phyloP scores from a whole-genome alignment of 2,113 vertebrate genomes.

The Toxotes jaculatrix region DNA sequence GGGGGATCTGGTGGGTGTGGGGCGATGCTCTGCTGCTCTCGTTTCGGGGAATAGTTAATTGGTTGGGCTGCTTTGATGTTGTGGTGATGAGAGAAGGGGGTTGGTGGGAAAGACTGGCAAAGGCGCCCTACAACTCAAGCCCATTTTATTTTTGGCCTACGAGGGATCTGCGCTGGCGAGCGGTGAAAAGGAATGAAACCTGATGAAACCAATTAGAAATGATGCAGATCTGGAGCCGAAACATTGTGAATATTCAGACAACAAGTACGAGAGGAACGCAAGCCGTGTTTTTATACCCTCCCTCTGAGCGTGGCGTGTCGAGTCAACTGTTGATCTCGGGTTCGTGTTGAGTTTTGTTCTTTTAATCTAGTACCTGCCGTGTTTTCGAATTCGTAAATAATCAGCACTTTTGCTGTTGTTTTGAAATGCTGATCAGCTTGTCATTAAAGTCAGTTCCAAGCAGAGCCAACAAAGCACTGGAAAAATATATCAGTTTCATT shows the following conservation, averaged over 20 bases:
- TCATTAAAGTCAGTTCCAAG: too few relatives aligned
- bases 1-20: conserved; percentile 69
- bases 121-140: conserved; percentile 56
- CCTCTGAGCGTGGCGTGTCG: neutral
- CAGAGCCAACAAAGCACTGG: too few relatives aligned
- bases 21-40: conserved; percentile 77
- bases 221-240: conserved; percentile 37
- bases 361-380: too few relatives aligned
- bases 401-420: neutral
- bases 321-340: conserved; percentile 13
- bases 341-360: neutral
- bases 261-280: neutral
- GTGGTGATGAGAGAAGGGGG: conserved; percentile 66
- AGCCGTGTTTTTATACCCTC: conserved; percentile 1
- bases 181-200: conserved; percentile 62
- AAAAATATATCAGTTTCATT: too few relatives aligned
- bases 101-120: conserved; percentile 58
- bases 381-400: too few relatives aligned
- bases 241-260: conserved; percentile 20
- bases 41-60: conserved; percentile 83
- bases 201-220: conserved; percentile 58
- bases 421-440: neutral
- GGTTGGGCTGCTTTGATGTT: conserved; percentile 83
- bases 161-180: conserved; percentile 58
- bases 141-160: conserved; percentile 71